Base-by-base conservation (phyloP, 1,140 invertebrate species). In the Listronotus bonariensis region DNA sequence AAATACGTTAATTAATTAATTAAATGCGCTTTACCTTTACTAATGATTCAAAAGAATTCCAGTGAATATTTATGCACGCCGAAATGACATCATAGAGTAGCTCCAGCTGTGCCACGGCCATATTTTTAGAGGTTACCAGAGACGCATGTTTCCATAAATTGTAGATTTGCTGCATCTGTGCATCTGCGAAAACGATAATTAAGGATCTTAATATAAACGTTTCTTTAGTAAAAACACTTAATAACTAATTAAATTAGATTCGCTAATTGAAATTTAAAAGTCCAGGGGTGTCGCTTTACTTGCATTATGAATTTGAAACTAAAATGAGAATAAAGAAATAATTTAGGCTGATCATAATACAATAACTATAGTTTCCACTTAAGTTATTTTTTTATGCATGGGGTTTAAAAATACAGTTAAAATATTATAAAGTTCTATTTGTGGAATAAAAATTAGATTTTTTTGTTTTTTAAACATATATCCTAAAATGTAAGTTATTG, bases 61-160 rank as follows among this genome's bases (percentile, higher is more conserved):
- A 68, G 45, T 75, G 54, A 32, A 75, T 70, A 20, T 48, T 65
- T n/a, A 77, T 75, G 61, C 76, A 77, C 14, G 71, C 65, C 8
- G 70, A 43, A 26, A 76, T 69, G 17, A 70, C 70, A 58, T 77
- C 76, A 60, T 77, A 76, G 11, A 77, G 42, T n/a, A 77, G 58
- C 66, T 77, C 76, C 55, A 77, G 52, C 36, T 77, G 71, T 3
- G 74, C 67, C n/a, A 76, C 65, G 3, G 69, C 45, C 62, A 76
- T 68, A 59, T 67, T 64, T 63, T 65, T 68, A 4, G 73, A 65
- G 51, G 74, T 74, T 40, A 55, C 52, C 26, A 64, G 8, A 14
- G 70, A 57, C 11, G 68, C 67, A 20, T 68, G 67, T 58, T 70
- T 71, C 73, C 73, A 77, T 41, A 77, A 67, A 54, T 62, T 68